Conservation (phyloP, 2,113 vertebrate species). For the Cepphus grylle region DNA sequence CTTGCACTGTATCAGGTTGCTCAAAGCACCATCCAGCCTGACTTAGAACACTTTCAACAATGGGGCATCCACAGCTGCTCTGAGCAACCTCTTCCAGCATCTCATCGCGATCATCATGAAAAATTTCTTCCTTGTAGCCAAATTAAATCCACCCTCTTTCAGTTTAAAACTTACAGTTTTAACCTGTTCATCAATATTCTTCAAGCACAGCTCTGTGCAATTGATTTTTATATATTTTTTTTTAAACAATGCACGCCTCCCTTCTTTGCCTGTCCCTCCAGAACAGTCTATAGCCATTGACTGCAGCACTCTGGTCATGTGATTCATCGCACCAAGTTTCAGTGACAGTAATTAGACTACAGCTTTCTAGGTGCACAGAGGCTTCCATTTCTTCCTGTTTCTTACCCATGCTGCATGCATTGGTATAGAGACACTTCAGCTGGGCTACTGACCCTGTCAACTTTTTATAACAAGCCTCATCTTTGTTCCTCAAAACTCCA, state of each 20-base stretch:
- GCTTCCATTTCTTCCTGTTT: neutral
- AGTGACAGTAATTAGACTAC: neutral
- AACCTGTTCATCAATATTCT: neutral
- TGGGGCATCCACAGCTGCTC: neutral
- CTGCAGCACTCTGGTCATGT: neutral
- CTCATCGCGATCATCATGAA: neutral
- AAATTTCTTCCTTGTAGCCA: neutral
- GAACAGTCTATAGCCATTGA: neutral
- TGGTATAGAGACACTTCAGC: too few relatives aligned
- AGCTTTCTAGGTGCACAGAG: neutral
- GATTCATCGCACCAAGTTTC: neutral
- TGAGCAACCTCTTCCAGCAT: neutral
- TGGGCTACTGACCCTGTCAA: neutral
- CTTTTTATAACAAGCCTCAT: neutral
- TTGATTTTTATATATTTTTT: neutral
- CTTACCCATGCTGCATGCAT: neutral
- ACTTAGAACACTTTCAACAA: neutral
- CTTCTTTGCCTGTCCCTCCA: neutral
- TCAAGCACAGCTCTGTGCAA: neutral
- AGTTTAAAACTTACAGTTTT: neutral
- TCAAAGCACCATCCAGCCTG: neutral
- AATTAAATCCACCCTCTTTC: neutral
- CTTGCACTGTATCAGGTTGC: neutral
- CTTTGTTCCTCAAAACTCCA: neutral
- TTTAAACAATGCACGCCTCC: neutral